Evolutionary conservation across 2,797 vertebrate genomes (phyloP).

Genomic region (Geotrypetes seraphini): DNA sequence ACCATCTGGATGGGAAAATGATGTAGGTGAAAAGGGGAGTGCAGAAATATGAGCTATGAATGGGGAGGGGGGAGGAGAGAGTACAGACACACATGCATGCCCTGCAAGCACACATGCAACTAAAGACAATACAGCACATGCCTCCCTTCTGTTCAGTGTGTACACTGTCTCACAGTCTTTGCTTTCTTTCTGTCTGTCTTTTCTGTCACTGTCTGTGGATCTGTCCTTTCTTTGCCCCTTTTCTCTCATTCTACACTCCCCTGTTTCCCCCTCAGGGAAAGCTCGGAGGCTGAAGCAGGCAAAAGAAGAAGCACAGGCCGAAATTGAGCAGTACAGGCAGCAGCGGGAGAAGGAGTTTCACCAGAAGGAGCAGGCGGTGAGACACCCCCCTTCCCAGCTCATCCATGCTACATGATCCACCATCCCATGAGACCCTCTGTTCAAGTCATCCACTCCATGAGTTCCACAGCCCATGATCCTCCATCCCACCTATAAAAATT

Average conservation of each 20-base stretch:
- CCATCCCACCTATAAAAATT: too few species aligned
- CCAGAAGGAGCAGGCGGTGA: neutral
- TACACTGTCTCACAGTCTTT: neutral
- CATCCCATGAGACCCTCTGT: too few species aligned
- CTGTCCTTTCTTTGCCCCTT: neutral
- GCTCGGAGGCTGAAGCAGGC: conserved; percentile 59
- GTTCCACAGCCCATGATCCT: too few species aligned
- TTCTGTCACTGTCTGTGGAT: too few species aligned
- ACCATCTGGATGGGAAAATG: accelerated
- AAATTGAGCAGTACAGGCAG: neutral
- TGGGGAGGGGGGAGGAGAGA: too few species aligned
- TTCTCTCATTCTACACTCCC: neutral
- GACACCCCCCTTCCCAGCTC: too few species aligned
- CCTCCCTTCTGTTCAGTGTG: neutral
- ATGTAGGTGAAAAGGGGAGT: neutral
- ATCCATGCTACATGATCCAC: too few species aligned
- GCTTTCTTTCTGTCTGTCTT: neutral
- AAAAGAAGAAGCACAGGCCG: conserved; percentile 49
- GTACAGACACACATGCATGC: too few species aligned
- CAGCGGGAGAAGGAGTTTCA: conserved; percentile 1
- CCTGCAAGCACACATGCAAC: neutral
- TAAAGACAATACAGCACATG: neutral
- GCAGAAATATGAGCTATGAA: neutral
- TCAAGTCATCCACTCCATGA: too few species aligned
- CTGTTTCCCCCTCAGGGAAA: conserved; percentile 71